These are phyloP conservation scores for Dipus sagitta DNA, from an alignment of 2,797 vertebrate species.

Conservation along the genomic window DNA sequence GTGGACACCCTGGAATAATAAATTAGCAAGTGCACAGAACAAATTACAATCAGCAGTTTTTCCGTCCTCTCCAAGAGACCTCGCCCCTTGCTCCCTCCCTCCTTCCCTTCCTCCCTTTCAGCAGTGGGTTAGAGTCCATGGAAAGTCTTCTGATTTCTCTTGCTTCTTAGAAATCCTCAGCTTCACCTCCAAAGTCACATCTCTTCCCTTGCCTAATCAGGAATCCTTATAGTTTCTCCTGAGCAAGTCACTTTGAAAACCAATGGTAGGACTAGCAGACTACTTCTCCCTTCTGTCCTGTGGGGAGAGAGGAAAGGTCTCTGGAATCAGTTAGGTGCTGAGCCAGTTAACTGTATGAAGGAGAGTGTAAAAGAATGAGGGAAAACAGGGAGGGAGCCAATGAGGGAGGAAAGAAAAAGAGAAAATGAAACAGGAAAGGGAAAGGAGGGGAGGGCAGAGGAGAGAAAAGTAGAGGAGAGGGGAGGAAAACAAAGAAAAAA, in stretches of 20 bases:
- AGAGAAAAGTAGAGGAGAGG: not conserved
- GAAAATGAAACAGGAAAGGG: not conserved
- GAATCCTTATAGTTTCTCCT: not conserved
- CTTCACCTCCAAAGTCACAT: not conserved
- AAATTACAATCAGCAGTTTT: not conserved
- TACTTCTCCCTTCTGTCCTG: not conserved
- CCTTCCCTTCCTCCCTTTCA: not conserved
- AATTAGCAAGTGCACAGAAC: not conserved
- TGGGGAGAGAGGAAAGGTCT: not conserved
- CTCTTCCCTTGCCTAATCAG: not conserved
- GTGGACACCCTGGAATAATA: not conserved
- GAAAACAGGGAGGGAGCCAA: no score
- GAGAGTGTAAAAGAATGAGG: not conserved
- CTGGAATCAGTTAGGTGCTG: not conserved
- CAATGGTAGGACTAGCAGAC: not conserved
- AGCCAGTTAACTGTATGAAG: not conserved
- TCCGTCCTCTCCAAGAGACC: not conserved
- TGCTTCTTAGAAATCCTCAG: not conserved
- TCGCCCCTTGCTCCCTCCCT: not conserved
- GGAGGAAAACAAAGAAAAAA: no score
- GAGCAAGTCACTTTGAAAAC: slow-evolving; percentile 8
- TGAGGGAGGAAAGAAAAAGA: not conserved
- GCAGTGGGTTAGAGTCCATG: fast-evolving
- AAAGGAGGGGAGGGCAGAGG: no score
- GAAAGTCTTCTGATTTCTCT: not conserved